Evolutionary conservation across 2,113 vertebrate genomes (phyloP).

Genomic region (Corythornis cristatus): DNA sequence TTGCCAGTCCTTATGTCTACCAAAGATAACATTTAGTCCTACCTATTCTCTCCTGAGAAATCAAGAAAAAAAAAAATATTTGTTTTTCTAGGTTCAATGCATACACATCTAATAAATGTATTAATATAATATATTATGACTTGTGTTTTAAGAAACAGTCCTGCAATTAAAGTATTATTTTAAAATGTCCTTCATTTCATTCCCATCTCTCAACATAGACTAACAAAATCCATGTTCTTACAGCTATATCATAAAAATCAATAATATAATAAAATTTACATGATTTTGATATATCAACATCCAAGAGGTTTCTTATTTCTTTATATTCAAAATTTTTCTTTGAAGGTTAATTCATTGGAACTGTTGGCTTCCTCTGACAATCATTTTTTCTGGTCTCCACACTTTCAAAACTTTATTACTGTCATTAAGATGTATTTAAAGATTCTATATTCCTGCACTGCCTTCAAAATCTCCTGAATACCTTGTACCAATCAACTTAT

Average conservation of each 20-base stretch:
- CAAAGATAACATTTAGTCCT: not conserved
- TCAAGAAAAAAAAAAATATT: not conserved
- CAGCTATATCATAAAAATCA: not conserved
- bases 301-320: not conserved
- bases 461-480: not conserved
- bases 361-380: not conserved
- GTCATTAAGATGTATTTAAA: constrained; percentile 24
- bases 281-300: not conserved
- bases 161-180: not conserved
- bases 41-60: not conserved
- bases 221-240: not conserved
- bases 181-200: not conserved
- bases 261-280: not conserved
- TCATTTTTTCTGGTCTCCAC: not conserved
- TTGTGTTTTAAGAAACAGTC: not conserved
- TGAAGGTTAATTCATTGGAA: not conserved
- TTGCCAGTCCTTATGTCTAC: not conserved
- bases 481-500: not conserved
- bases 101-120: not conserved
- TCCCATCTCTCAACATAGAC: not conserved
- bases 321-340: not conserved
- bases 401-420: constrained; percentile 33
- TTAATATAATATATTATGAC: not conserved
- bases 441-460: not conserved
- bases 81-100: not conserved